These are phyloP conservation scores for Siderastrea radians DNA, from an alignment of 92 coral and sea anemone species.

Conservation along the genomic window DNA sequence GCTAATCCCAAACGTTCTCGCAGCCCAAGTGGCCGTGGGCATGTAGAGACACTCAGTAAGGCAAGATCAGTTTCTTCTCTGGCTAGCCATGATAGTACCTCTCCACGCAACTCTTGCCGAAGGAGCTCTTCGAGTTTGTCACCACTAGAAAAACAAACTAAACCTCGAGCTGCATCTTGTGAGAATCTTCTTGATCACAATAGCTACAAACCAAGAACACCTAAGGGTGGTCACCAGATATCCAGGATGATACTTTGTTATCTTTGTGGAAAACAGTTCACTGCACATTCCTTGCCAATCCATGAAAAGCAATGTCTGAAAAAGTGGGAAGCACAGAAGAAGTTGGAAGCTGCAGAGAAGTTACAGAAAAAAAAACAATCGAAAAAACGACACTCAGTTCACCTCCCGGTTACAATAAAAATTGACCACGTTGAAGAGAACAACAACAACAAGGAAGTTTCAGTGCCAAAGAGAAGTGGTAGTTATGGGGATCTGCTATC, in stretches of 20 bases:
- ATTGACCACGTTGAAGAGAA: conserved; percentile 68
- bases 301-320: conserved; percentile 97
- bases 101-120: not conserved
- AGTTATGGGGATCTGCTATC: conserved; percentile 44
- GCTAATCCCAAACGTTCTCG: conserved; percentile 90
- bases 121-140: not conserved
- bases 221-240: conserved; percentile 44
- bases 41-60: conserved; percentile 43
- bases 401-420: conserved; percentile 80
- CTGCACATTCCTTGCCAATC: conserved; percentile 85
- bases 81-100: conserved; percentile 5
- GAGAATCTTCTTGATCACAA: conserved; percentile 65
- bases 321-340: conserved; percentile 82
- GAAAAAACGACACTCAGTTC: conserved; percentile 56
- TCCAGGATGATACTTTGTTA: conserved; percentile 90
- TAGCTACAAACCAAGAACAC: conserved; percentile 31
- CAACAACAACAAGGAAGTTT: conserved; percentile 43
- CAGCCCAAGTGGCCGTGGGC: conserved; percentile 51
- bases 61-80: conserved; percentile 71
- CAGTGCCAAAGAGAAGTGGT: conserved; percentile 12
- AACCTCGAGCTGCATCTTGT: conserved; percentile 69
- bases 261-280: conserved; percentile 94
- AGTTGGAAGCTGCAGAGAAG: conserved; percentile 61
- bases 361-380: conserved; percentile 54
- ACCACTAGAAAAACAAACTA: conserved; percentile 14